Conservation (phyloP, 2,797 vertebrate species). For the Calcarius lapponicus region DNA sequence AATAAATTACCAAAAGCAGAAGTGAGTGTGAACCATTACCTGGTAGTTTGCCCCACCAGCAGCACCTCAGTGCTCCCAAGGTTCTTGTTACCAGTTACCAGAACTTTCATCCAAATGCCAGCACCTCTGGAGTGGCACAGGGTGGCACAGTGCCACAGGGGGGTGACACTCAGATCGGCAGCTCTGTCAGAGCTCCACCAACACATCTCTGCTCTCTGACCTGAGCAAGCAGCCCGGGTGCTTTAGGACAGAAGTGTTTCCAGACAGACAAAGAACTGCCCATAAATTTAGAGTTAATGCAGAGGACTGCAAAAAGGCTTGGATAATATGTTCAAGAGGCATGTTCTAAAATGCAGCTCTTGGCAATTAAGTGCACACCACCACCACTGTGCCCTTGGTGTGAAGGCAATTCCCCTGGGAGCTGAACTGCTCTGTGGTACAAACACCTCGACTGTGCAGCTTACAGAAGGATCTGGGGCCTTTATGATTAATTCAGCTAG, state of each 20-base stretch:
- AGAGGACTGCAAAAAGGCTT: not conserved
- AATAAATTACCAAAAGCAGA: not conserved
- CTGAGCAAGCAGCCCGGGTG: not conserved
- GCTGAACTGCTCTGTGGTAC: too few relatives aligned
- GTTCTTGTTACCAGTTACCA: fast-evolving
- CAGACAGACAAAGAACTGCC: not conserved
- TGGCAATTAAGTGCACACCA: fast-evolving
- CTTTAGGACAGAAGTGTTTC: not conserved
- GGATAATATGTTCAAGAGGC: not conserved
- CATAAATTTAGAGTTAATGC: not conserved
- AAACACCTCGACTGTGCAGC: not conserved
- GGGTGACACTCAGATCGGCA: fast-evolving
- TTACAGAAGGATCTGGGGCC: not conserved
- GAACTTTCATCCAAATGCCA: not conserved
- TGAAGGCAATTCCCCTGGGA: not conserved
- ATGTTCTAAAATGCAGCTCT: not conserved
- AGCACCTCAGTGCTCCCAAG: not conserved
- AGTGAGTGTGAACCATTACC: not conserved
- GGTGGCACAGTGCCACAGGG: fast-evolving
- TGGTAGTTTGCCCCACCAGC: not conserved
- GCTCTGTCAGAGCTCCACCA: not conserved
- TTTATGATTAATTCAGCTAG: not conserved
- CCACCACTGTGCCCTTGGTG: not conserved
- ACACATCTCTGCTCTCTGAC: not conserved
- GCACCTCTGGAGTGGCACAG: not conserved